phyloP scores from a whole-genome alignment of 2,113 vertebrate species.

The Loxodonta africana region DNA sequence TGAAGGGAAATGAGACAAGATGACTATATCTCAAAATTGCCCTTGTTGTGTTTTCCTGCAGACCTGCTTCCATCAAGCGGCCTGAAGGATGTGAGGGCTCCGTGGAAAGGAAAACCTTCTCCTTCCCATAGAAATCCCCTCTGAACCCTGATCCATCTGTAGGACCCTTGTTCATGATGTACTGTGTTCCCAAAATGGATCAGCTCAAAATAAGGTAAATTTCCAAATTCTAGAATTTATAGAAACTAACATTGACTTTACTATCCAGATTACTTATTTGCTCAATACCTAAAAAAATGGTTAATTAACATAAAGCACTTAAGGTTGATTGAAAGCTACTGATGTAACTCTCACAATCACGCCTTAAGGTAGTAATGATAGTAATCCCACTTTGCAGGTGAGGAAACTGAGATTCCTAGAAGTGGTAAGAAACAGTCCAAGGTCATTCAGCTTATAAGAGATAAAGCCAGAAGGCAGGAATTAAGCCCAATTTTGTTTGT shows the following conservation, averaged over 20 bases:
- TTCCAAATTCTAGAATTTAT: not conserved
- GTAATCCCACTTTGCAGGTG: not conserved
- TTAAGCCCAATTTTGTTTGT: not conserved
- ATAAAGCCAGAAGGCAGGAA: not conserved
- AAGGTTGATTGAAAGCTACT: not conserved
- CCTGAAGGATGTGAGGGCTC: not conserved
- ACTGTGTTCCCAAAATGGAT: not conserved
- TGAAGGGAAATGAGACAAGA: not conserved
- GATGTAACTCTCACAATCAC: not conserved
- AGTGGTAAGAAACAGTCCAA: not conserved
- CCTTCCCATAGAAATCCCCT: not conserved
- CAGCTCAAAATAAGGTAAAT: not conserved
- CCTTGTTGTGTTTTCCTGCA: not conserved
- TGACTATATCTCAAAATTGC: not conserved
- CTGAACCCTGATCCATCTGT: not conserved
- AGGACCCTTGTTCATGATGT: not conserved
- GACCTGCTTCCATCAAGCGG: not conserved
- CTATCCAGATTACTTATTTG: not conserved
- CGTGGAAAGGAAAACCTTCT: not conserved
- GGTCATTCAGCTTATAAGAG: not conserved
- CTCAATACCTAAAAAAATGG: not conserved
- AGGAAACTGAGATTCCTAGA: not conserved
- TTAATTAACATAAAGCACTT: not conserved
- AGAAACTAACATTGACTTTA: not conserved
- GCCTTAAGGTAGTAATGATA: not conserved